Evolutionary conservation across 2,888 invertebrate genomes (phyloP).

Genomic region (Synergus japonicus): DNA sequence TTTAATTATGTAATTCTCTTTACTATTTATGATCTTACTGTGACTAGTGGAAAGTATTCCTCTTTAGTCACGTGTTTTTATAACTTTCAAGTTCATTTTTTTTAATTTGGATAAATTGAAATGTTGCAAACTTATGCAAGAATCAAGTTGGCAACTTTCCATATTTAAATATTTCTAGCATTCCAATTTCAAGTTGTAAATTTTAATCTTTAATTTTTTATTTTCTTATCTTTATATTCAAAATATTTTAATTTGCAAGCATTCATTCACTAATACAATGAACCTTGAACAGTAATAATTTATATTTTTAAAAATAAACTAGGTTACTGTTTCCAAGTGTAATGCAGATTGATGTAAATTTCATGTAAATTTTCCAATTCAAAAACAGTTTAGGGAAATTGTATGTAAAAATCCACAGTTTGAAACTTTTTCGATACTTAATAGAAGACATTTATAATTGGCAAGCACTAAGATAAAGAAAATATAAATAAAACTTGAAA

Average conservation of each 20-base stretch:
- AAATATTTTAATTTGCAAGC: background rate
- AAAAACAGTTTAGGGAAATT: background rate
- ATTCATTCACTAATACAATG: background rate
- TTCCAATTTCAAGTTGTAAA: background rate
- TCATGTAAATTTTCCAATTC: constrained; percentile 5
- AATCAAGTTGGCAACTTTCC: background rate
- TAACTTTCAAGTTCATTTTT: background rate
- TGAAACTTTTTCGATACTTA: background rate
- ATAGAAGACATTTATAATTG: background rate
- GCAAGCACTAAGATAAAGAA: background rate
- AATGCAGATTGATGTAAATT: background rate
- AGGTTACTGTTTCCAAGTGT: background rate
- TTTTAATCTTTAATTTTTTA: background rate
- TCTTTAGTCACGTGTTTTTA: background rate
- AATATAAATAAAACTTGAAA: background rate
- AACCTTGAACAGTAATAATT: background rate
- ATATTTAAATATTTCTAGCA: background rate
- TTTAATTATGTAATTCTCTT: background rate
- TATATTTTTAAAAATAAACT: background rate
- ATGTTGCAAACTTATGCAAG: background rate
- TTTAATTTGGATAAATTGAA: background rate
- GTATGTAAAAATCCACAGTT: background rate
- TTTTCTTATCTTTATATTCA: background rate
- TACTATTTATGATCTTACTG: background rate
- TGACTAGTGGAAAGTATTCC: background rate